These are phyloP conservation scores for Lanius collurio DNA, from an alignment of 2,113 vertebrate genomes.

Conservation along the genomic window DNA sequence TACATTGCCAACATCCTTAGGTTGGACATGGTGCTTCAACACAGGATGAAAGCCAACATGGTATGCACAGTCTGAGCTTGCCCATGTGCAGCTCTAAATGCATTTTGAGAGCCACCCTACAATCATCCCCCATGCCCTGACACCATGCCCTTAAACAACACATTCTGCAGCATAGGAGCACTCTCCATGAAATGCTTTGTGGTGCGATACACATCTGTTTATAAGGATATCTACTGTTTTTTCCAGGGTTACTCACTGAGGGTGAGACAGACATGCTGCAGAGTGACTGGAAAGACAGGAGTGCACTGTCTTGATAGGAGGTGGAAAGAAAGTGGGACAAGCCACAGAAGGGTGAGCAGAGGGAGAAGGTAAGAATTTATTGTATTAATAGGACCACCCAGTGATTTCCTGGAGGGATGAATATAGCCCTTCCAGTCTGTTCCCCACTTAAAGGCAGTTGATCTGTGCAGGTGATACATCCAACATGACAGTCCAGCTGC, in stretches of 20 bases:
- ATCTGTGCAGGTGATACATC: background rate
- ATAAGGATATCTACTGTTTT: background rate
- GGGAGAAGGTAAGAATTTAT: background rate
- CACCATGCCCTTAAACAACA: background rate
- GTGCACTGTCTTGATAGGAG: background rate
- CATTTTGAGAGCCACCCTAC: background rate
- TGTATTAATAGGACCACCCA: background rate
- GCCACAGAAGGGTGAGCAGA: background rate
- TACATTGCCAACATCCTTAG: background rate
- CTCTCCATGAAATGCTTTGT: background rate
- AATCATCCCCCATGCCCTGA: background rate
- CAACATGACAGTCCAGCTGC: background rate
- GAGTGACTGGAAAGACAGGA: background rate
- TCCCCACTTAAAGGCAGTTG: background rate
- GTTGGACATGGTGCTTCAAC: background rate
- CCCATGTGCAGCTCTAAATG: background rate
- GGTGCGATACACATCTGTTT: accelerated
- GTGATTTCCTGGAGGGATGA: background rate
- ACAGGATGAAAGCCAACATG: background rate
- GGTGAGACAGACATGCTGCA: background rate
- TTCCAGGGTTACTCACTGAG: background rate
- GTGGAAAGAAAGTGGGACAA: background rate
- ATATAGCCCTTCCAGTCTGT: background rate
- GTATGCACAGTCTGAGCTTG: background rate
- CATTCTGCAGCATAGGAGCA: background rate